Evolutionary conservation across 2,797 vertebrate genomes (phyloP).

Genomic region (Callimico goeldii): DNA sequence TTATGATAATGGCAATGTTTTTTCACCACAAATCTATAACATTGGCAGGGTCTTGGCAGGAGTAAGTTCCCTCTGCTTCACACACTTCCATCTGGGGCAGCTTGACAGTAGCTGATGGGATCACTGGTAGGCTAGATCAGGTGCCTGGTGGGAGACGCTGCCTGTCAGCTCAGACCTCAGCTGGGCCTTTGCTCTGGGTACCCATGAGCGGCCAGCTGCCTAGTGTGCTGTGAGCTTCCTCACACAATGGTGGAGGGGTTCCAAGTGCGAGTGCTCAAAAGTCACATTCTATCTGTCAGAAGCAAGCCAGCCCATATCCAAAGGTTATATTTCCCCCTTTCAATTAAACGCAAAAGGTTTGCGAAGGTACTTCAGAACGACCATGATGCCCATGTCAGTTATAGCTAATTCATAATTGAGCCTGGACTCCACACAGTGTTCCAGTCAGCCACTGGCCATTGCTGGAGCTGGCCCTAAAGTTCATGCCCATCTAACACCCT

Average conservation of each 20-base stretch:
- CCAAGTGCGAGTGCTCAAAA: not conserved
- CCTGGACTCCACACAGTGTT: too few relatives aligned
- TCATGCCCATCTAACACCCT: not conserved
- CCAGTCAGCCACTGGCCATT: not conserved
- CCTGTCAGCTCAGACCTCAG: not conserved
- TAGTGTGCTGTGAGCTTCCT: not conserved
- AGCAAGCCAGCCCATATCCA: not conserved
- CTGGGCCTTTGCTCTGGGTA: not conserved
- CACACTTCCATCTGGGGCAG: not conserved
- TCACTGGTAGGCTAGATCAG: not conserved
- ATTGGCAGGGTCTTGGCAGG: not conserved
- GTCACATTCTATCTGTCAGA: not conserved
- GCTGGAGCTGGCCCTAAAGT: not conserved
- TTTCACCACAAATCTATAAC: not conserved
- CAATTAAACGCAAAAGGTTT: not conserved
- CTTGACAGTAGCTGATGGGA: too few relatives aligned
- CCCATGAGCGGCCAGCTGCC: not conserved
- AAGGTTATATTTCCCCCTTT: not conserved
- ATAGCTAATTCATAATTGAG: not conserved
- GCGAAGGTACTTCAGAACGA: not conserved
- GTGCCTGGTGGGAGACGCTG: rapidly evolving
- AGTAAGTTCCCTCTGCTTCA: not conserved
- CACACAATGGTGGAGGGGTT: not conserved
- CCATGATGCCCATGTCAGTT: not conserved
- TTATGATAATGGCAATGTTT: not conserved